Evolutionary conservation across 1,140 invertebrate species (phyloP), one percentile per base, ranked within the genome.

Genomic region (Sinonovacula constricta): DNA sequence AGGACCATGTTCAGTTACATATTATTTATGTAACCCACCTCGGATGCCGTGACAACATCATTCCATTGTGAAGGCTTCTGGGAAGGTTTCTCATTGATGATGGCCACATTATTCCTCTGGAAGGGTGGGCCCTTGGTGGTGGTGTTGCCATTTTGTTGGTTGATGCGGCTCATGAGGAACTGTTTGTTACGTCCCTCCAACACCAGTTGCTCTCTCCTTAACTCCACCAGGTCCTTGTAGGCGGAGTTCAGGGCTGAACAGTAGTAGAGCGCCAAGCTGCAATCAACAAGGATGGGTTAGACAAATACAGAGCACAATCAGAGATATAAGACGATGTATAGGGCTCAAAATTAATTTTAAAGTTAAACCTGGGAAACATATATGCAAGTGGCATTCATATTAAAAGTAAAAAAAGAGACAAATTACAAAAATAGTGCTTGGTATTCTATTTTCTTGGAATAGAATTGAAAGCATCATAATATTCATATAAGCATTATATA

Each of bases 181-280:
- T 97, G 95, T 88, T 97, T 97, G 88, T 97, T 96, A 79, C 96
- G 95, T 0, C 95, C 96, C 90, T 97, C 96, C 82, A 97, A 87
- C 4, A 96, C 94, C 49, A 97, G 87, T 83, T 97, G 95, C 86
- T 95, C 96, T 84, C 95, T 96, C 34, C 97, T 88, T n/a, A 96
- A 94, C 0, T 92, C 90, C 0, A 96, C 95, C 95, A 97, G 95
- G 81, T 96, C 94, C 82, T 95, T 93, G 84, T 96, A 96, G 0
- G 95, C 95, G 0, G 92, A 91, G 0, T 94, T 94, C 0, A 96
- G 93, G 0, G 95, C 94, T 88, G 94, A 94, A 88, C 95, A 96
- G 89, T 96, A 96, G 89, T 96, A 97, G n/a, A 96, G 90, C 34
- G 94, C 88, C 59, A 96, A 88, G 2, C 93, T 87, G 18, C 95